Conservation (phyloP, 1,140 invertebrate species). For the Calephelis virginiensis region DNA sequence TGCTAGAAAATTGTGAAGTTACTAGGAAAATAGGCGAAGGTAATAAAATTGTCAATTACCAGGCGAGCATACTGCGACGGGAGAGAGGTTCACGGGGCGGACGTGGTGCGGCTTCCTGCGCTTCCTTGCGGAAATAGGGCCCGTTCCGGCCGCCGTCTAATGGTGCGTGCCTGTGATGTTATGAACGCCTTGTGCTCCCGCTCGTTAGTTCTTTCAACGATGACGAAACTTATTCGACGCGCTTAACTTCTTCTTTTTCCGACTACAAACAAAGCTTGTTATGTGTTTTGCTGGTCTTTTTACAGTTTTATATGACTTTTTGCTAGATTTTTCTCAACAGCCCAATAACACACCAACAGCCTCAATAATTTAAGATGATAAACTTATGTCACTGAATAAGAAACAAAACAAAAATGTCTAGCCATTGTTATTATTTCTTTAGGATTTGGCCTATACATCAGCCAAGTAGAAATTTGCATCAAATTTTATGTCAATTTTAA, state of each 20-base stretch:
- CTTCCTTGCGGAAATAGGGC: conserved; percentile 73
- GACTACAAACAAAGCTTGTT: no score
- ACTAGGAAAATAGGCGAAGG: conserved; percentile 28
- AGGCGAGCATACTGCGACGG: conserved; percentile 49
- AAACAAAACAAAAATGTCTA: no score
- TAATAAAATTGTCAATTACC: conserved; percentile 43
- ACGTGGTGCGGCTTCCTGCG: conserved; percentile 57
- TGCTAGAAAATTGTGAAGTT: not conserved
- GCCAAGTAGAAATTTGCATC: no score
- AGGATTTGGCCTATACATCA: no score
- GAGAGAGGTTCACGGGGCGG: conserved; percentile 38
- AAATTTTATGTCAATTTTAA: no score
- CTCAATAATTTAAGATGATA: no score
- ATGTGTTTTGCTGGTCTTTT: no score
- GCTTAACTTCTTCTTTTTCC: not conserved
- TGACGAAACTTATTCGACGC: conserved; percentile 16
- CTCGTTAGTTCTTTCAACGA: conserved; percentile 37
- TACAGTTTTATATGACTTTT: no score
- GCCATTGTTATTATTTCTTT: no score
- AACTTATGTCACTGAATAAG: no score
- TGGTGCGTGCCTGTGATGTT: conserved; percentile 64
- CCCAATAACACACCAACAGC: no score
- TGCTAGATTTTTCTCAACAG: no score
- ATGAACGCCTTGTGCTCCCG: conserved; percentile 54
- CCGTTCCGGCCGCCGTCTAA: conserved; percentile 64